Percentiles rank a stretch among this genome's conserved stretches.
Conservation (phyloP, 1,140 invertebrate species). For the Nilaparvata lugens region DNA sequence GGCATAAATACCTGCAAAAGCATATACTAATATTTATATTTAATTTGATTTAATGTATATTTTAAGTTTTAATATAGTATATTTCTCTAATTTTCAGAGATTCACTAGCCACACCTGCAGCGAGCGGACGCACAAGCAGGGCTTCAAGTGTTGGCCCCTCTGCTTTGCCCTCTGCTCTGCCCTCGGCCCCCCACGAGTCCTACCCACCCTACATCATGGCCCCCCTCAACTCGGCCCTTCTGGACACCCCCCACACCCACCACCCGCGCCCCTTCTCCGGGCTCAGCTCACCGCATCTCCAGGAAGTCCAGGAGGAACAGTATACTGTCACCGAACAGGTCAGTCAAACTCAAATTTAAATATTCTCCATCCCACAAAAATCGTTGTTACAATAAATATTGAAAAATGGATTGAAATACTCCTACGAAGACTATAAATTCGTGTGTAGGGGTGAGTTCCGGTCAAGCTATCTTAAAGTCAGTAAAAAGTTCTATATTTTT, state of each 20-base stretch:
- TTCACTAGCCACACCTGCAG: background rate
- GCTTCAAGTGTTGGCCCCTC: conserved; percentile 13
- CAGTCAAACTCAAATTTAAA: no score
- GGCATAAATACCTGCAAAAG: no score
- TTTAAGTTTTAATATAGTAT: no score
- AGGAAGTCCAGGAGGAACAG: conserved; percentile 19
- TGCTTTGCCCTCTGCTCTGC: conserved; percentile 6
- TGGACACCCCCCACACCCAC: conserved; percentile 16
- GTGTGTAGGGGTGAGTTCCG: no score
- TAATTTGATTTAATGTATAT: no score
- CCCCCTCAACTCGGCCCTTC: conserved; percentile 8
- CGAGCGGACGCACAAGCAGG: conserved; percentile 1
- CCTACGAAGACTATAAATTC: no score
- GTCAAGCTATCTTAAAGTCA: no score
- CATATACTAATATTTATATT: no score
- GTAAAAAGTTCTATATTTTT: no score
- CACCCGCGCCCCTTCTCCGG: background rate
- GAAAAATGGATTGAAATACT: no score
- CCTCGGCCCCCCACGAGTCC: background rate
- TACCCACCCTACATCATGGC: conserved; percentile 15
- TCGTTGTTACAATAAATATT: no score
- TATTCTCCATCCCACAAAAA: no score
- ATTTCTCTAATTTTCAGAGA: conserved; percentile 4
- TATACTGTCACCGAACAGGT: conserved; percentile 20
- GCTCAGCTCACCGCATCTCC: conserved; percentile 15